Evolutionary conservation across 1,140 invertebrate species (phyloP).

Genomic region (Trichogramma pretiosum): DNA sequence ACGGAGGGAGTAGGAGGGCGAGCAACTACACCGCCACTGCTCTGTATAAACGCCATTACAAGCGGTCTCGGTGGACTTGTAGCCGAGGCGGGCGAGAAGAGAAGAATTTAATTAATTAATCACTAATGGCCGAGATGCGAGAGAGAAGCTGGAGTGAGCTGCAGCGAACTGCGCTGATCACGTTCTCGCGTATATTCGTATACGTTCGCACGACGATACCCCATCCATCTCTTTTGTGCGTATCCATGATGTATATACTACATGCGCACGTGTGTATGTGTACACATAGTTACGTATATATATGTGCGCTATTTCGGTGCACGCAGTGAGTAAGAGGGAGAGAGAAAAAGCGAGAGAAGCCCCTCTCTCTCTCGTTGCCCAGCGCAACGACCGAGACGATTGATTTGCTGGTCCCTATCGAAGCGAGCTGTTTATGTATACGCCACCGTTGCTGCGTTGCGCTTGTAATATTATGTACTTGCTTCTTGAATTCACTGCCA

Average conservation of each 20-base stretch:
- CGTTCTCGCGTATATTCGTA: not conserved
- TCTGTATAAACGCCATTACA: no score
- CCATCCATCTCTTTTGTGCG: not conserved
- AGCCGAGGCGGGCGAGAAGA: not conserved
- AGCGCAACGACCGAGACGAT: conserved; percentile 7
- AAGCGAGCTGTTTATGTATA: no score
- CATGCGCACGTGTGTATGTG: not conserved
- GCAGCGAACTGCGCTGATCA: no score
- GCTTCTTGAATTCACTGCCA: no score
- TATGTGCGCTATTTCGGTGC: not conserved
- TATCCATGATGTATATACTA: not conserved
- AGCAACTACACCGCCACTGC: no score
- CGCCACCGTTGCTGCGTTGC: no score
- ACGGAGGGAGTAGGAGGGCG: no score
- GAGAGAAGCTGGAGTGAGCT: not conserved
- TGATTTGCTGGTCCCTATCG: conserved; percentile 8
- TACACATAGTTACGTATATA: not conserved
- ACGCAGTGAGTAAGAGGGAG: no score
- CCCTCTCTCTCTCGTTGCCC: no score
- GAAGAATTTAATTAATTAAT: conserved; percentile 18
- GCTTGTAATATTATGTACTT: no score
- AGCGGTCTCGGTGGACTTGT: no score
- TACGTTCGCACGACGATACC: not conserved
- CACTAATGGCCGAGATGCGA: conserved; percentile 1
- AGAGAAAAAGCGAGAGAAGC: no score